Conservation (phyloP, 2,113 vertebrate species). For the Chaetura pelagica region DNA sequence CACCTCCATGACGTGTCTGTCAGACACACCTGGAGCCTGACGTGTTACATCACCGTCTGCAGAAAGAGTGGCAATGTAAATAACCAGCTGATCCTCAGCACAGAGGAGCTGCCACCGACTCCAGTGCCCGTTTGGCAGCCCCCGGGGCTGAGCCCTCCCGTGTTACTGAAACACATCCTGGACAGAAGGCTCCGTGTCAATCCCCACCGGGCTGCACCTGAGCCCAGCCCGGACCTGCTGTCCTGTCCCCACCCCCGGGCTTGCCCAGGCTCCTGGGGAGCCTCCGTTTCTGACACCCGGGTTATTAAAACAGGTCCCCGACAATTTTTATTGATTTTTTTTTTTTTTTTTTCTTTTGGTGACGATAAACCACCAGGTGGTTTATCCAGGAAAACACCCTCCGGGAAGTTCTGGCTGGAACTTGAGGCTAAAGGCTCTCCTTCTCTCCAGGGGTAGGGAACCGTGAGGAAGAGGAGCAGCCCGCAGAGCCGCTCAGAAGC, state of each 20-base stretch:
- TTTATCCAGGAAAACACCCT: background rate
- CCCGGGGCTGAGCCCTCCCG: background rate
- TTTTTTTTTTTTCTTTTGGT: no score
- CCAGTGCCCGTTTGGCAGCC: background rate
- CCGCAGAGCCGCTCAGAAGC: background rate
- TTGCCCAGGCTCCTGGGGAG: background rate
- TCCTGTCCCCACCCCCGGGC: background rate
- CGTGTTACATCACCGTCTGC: background rate
- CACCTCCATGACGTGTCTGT: fast-evolving
- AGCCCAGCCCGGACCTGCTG: background rate
- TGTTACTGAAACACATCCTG: background rate
- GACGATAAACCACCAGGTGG: background rate
- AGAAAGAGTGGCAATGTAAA: background rate
- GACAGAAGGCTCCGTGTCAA: background rate
- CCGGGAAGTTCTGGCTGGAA: conserved; percentile 29
- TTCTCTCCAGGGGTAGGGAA: background rate
- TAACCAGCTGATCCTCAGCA: background rate
- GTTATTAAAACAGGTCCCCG: background rate
- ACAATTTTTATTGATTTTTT: background rate
- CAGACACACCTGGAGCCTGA: background rate
- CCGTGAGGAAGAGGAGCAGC: background rate
- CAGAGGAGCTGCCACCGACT: background rate
- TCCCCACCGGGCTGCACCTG: fast-evolving
- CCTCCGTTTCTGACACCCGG: background rate
- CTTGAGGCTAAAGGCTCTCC: background rate